phyloP scores from a whole-genome alignment of 2,113 vertebrate genomes.

The Leptosomus discolor region DNA sequence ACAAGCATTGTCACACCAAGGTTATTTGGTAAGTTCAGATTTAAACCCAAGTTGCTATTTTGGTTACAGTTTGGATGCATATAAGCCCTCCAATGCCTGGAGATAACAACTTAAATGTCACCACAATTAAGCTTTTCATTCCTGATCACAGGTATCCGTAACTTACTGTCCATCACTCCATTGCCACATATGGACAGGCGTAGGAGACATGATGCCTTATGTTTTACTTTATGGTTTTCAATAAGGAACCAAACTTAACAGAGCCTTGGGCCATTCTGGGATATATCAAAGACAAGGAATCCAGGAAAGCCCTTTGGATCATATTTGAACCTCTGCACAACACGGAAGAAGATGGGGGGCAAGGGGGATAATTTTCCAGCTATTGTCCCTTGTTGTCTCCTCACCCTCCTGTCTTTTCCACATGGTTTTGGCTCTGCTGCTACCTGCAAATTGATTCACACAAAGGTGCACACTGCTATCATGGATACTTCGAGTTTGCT shows the following conservation, averaged over 20 bases:
- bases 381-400: neutral
- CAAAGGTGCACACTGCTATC: neutral
- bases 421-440: neutral
- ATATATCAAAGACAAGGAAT: neutral
- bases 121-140: neutral
- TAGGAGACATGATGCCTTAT: neutral
- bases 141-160: neutral
- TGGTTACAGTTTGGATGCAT: neutral
- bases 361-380: neutral
- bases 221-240: neutral
- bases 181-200: neutral
- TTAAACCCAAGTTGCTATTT: neutral
- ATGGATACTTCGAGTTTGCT: neutral
- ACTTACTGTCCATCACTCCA: neutral
- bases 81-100: neutral
- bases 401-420: neutral
- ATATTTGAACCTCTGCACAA: neutral
- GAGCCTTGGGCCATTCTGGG: neutral
- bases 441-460: neutral
- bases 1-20: neutral
- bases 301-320: neutral
- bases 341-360: neutral
- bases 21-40: neutral
- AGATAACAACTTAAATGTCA: neutral
- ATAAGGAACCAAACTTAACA: neutral